Evolutionary conservation across 92 coral and sea anemone species (phyloP).

Genomic region (Parazoanthus darwini): DNA sequence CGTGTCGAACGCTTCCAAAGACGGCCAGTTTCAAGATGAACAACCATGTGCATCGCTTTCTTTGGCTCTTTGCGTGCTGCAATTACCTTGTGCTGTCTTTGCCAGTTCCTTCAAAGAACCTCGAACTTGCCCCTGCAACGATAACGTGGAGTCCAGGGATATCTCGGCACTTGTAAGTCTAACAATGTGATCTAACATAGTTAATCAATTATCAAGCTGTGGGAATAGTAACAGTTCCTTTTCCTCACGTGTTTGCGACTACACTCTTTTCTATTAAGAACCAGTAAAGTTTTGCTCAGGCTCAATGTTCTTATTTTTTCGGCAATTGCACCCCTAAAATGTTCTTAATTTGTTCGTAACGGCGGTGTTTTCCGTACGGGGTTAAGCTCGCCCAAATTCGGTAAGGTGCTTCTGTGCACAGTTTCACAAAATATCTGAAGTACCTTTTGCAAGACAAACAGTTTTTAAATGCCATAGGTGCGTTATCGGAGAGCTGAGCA

Average conservation of each 20-base stretch:
- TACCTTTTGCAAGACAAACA: too few species aligned
- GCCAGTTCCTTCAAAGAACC: neutral
- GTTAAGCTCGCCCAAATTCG: too few species aligned
- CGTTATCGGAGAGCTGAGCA: too few species aligned
- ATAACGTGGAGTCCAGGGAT: constrained; percentile 16
- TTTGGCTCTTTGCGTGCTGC: neutral
- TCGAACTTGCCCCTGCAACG: constrained; percentile 1
- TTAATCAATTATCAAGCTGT: neutral
- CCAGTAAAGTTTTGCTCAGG: too few species aligned
- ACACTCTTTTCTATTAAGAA: neutral
- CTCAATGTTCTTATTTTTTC: too few species aligned
- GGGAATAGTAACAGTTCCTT: neutral
- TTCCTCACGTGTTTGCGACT: neutral
- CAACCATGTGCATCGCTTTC: neutral
- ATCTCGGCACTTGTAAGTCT: constrained; percentile 13
- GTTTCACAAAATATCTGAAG: too few species aligned
- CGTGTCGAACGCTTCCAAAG: neutral
- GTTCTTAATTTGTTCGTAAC: too few species aligned
- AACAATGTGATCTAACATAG: neutral
- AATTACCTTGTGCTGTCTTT: neutral
- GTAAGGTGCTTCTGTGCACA: too few species aligned
- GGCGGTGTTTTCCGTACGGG: too few species aligned
- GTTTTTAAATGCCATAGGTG: too few species aligned
- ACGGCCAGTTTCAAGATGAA: neutral
- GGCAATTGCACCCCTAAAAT: too few species aligned